phyloP scores from a whole-genome alignment of 2,113 vertebrate genomes.

The Sapayoa aenigma region DNA sequence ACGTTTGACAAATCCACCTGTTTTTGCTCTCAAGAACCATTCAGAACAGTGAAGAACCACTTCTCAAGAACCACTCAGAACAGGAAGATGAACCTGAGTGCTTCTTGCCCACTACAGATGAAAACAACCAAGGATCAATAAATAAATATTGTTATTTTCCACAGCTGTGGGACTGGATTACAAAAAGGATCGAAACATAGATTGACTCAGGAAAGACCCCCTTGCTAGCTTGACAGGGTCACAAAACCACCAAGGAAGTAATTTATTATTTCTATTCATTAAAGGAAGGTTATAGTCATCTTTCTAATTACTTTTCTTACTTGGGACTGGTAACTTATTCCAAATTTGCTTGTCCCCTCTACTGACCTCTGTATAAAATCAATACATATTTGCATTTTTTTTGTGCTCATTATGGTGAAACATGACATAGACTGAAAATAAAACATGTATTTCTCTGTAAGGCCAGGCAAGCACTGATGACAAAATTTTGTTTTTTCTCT shows the following conservation, averaged over 20 bases:
- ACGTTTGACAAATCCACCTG: conserved; percentile 6
- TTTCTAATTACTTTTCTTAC: conserved; percentile 74
- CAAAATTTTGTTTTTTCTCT: neutral
- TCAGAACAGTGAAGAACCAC: conserved; percentile 6
- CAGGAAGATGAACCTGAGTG: conserved; percentile 22
- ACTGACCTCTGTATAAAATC: conserved; percentile 72
- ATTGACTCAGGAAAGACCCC: conserved; percentile 29
- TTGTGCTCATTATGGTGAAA: conserved; percentile 58
- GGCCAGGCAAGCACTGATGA: neutral
- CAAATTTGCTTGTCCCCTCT: conserved; percentile 64
- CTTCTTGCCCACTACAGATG: neutral
- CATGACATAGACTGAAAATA: conserved; percentile 48
- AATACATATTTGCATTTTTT: conserved; percentile 70
- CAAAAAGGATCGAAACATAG: conserved; percentile 43
- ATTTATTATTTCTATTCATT: conserved; percentile 75
- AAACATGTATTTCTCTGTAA: conserved; percentile 31
- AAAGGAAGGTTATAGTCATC: conserved; percentile 67
- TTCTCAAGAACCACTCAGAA: no score
- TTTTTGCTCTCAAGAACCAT: neutral
- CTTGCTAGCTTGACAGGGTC: conserved; percentile 65
- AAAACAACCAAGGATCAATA: conserved; percentile 50
- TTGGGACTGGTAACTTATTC: conserved; percentile 54
- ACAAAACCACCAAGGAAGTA: conserved; percentile 52
- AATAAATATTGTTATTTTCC: conserved; percentile 42
- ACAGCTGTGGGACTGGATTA: conserved; percentile 41